Conservation (phyloP, 1,140 invertebrate genomes). For the Aphis craccivora region DNA sequence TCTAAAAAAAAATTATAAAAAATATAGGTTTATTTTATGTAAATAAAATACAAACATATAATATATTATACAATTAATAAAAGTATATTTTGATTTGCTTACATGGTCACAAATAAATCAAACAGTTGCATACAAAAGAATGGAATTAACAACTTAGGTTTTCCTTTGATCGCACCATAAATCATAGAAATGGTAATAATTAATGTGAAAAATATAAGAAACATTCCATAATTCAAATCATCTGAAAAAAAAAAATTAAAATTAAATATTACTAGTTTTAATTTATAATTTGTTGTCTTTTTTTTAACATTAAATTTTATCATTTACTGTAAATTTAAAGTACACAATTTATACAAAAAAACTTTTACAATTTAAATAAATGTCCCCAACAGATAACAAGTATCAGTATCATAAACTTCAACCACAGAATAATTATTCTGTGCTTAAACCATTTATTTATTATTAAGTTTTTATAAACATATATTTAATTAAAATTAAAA, state of each 20-base stretch:
- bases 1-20: conserved; percentile 65
- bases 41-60: neutral
- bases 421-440: too few relatives aligned
- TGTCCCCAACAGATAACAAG: neutral
- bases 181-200: conserved; percentile 82
- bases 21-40: neutral
- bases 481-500: neutral
- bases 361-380: neutral
- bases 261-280: neutral
- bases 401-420: too few relatives aligned
- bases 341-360: neutral
- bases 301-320: neutral
- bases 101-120: conserved; percentile 86
- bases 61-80: neutral
- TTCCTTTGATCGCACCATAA: conserved; percentile 81
- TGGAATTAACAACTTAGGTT: conserved; percentile 82
- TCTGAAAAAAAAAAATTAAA: conserved; percentile 62
- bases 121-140: conserved; percentile 90
- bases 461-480: too few relatives aligned
- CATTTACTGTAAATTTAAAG: neutral
- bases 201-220: conserved; percentile 80
- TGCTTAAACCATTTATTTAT: too few relatives aligned
- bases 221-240: conserved; percentile 78
- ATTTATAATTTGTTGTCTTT: neutral
- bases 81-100: conserved; percentile 63